Evolutionary conservation across 2,888 invertebrate species (phyloP).

Genomic region (Drymonia ruficornis): DNA sequence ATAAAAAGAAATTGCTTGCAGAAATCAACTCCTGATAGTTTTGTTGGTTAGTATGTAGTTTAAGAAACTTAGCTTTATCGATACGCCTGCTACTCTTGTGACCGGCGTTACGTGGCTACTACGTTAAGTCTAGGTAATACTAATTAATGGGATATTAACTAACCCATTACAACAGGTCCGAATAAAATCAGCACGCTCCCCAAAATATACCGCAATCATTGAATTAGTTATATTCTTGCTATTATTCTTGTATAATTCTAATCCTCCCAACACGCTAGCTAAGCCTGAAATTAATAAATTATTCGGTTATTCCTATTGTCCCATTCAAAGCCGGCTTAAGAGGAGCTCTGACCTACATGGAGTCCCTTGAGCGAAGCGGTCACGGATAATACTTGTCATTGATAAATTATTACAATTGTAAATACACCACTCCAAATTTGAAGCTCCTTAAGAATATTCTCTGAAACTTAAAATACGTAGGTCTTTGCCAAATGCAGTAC

Average conservation of each 20-base stretch:
- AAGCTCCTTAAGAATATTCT: background rate
- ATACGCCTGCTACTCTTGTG: no score
- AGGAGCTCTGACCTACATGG: slow-evolving; percentile 1
- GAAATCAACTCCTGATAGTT: no score
- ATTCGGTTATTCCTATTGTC: slow-evolving; percentile 12
- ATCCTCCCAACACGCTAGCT: slow-evolving; percentile 15
- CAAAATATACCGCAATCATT: slow-evolving; percentile 18
- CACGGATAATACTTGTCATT: background rate
- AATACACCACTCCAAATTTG: background rate
- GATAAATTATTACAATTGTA: slow-evolving; percentile 2
- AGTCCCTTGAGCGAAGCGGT: background rate
- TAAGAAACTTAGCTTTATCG: no score
- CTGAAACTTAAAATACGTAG: background rate
- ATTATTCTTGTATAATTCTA: slow-evolving; percentile 16
- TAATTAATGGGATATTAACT: no score
- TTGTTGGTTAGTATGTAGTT: no score
- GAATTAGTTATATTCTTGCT: slow-evolving; percentile 27
- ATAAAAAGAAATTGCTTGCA: no score
- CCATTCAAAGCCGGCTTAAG: slow-evolving; percentile 8
- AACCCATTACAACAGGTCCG: background rate
- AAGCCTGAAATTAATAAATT: slow-evolving; percentile 21
- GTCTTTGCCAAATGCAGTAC: no score
- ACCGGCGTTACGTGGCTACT: no score
- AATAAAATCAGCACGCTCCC: background rate
- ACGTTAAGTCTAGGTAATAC: no score